Percentiles rank a stretch among this genome's conserved stretches.
Evolutionary conservation across 2,888 invertebrate species (phyloP).

Genomic region (Sesamia inferens): DNA sequence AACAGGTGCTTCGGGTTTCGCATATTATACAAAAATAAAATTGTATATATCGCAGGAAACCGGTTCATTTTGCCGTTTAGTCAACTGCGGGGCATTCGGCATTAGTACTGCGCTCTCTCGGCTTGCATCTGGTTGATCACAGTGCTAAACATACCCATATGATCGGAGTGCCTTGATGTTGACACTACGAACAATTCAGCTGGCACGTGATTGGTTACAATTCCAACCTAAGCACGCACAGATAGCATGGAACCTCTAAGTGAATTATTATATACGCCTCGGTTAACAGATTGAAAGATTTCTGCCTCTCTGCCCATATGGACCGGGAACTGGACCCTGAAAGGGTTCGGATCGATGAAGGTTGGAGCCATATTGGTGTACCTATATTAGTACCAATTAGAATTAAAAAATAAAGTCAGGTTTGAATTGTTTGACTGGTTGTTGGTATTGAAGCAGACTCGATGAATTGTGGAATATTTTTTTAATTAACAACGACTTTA

Average conservation of each 20-base stretch:
- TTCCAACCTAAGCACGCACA: neutral
- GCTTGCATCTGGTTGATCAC: too few relatives aligned
- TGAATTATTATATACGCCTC: slow-evolving; percentile 34
- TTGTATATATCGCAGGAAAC: too few relatives aligned
- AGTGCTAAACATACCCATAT: too few relatives aligned
- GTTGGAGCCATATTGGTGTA: neutral
- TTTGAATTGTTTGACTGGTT: neutral
- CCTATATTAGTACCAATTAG: slow-evolving; percentile 26
- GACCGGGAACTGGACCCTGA: slow-evolving; percentile 28
- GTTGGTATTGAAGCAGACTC: neutral
- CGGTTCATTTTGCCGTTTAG: too few relatives aligned
- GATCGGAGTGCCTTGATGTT: too few relatives aligned
- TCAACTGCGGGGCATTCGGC: too few relatives aligned
- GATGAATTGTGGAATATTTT: neutral
- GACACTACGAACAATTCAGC: too few relatives aligned
- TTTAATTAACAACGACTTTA: neutral
- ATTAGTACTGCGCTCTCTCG: too few relatives aligned
- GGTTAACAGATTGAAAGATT: slow-evolving; percentile 36
- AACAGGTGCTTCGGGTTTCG: too few relatives aligned
- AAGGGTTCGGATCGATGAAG: slow-evolving; percentile 48
- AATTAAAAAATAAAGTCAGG: neutral
- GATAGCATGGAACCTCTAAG: slow-evolving; percentile 5
- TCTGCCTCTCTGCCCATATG: slow-evolving; percentile 16
- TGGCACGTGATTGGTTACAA: too few relatives aligned
- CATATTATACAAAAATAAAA: too few relatives aligned